phyloP scores from a whole-genome alignment of 2,888 invertebrate species.

The Andricus curvator region DNA sequence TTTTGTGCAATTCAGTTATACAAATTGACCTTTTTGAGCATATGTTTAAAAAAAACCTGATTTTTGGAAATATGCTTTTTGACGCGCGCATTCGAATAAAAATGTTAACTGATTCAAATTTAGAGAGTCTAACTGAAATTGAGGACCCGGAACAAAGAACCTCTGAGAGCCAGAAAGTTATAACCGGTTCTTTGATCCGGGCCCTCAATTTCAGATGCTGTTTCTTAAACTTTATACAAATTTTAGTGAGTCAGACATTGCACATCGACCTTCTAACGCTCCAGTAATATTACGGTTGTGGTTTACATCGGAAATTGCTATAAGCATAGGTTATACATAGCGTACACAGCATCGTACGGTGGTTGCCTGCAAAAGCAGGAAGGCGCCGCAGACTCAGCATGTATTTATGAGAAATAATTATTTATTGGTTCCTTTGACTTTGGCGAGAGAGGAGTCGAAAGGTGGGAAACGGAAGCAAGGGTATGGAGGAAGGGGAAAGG shows the following conservation, averaged over 20 bases:
- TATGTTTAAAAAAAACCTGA: too few relatives aligned
- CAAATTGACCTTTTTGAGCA: too few relatives aligned
- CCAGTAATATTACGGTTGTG: conserved; percentile 7
- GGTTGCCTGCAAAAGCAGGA: conserved; percentile 33
- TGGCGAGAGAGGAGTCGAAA: conserved; percentile 41
- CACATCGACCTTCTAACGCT: conserved; percentile 17
- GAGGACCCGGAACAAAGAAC: too few relatives aligned
- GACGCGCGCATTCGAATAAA: too few relatives aligned
- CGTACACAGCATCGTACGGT: neutral
- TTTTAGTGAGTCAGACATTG: neutral
- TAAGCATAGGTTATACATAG: neutral
- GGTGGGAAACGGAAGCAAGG: conserved; percentile 32
- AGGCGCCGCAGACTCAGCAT: conserved; percentile 42
- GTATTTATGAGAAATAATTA: conserved; percentile 56
- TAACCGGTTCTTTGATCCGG: too few relatives aligned
- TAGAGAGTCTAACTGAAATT: too few relatives aligned
- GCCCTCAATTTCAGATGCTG: too few relatives aligned
- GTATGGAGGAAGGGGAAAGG: conserved; percentile 23
- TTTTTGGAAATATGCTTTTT: too few relatives aligned
- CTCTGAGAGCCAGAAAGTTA: too few relatives aligned
- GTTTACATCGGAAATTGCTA: conserved; percentile 28
- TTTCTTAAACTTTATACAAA: too few relatives aligned
- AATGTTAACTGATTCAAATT: too few relatives aligned
- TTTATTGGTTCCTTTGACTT: conserved; percentile 57
- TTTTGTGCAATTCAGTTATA: too few relatives aligned